Evolutionary conservation across 2,888 invertebrate species (phyloP).

Genomic region (Troides helena): DNA sequence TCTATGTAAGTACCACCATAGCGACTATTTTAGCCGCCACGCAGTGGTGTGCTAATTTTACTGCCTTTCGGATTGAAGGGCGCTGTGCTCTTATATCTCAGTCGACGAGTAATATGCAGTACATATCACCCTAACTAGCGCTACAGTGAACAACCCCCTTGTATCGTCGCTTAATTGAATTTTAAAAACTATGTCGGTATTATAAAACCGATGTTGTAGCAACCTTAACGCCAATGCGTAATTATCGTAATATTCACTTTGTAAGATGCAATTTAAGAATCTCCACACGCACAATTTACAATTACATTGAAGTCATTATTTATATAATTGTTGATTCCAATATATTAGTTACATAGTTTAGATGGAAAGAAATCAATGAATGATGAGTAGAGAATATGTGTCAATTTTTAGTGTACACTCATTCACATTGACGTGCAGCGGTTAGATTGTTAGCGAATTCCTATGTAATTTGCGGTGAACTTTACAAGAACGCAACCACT

Average conservation of each 20-base stretch:
- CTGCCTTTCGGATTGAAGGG: too few relatives aligned
- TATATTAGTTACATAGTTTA: not conserved
- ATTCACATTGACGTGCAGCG: conserved; percentile 34
- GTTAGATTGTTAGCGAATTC: conserved; percentile 34
- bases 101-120: too few relatives aligned
- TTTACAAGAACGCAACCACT: not conserved
- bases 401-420: conserved; percentile 29
- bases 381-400: conserved; percentile 28
- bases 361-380: not conserved
- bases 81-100: too few relatives aligned
- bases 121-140: too few relatives aligned
- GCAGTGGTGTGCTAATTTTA: too few relatives aligned
- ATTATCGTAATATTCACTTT: conserved; percentile 12
- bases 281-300: conserved; percentile 31
- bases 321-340: not conserved
- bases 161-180: too few relatives aligned
- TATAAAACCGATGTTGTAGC: too few relatives aligned
- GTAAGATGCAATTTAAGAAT: conserved; percentile 1
- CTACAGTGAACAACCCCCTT: too few relatives aligned
- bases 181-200: too few relatives aligned
- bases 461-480: conserved; percentile 33
- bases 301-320: conserved; percentile 33
- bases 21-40: too few relatives aligned
- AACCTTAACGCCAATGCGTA: not conserved
- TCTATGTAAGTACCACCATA: too few relatives aligned